phyloP scores from a whole-genome alignment of 2,888 invertebrate species.

The Heliconius charithonia region DNA sequence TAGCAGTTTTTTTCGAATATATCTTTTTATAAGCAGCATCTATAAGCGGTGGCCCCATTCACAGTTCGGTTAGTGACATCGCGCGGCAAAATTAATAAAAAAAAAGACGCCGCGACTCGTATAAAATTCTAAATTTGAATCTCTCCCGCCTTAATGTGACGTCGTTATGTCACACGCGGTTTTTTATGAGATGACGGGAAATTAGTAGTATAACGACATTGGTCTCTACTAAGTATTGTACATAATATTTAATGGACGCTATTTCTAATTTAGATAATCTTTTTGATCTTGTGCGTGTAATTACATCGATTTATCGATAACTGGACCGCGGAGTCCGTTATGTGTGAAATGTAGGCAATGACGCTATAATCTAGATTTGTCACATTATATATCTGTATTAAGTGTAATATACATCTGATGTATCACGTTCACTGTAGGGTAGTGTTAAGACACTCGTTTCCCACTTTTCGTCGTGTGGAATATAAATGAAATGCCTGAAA shows the following conservation, averaged over 20 bases:
- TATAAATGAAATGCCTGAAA: no score
- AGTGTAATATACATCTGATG: background rate
- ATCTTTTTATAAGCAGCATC: conserved; percentile 34
- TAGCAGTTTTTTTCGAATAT: background rate
- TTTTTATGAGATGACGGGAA: conserved; percentile 47
- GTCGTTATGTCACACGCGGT: conserved; percentile 61
- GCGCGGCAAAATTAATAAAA: conserved; percentile 63
- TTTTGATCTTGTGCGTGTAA: conserved; percentile 23
- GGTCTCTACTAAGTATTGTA: conserved; percentile 22
- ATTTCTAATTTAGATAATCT: conserved; percentile 25
- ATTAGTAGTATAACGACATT: conserved; percentile 35
- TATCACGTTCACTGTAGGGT: no score
- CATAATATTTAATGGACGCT: conserved; percentile 10
- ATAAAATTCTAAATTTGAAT: conserved; percentile 81
- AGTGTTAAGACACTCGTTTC: no score
- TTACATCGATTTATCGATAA: conserved; percentile 20
- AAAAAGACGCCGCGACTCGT: conserved; percentile 64
- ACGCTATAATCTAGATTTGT: background rate
- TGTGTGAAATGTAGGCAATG: background rate
- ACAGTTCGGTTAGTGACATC: conserved; percentile 70
- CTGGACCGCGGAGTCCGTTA: conserved; percentile 18
- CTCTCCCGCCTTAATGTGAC: conserved; percentile 62
- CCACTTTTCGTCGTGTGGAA: no score
- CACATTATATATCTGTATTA: background rate
- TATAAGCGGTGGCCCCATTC: conserved; percentile 73